Evolutionary conservation across 2,888 invertebrate species (phyloP).

Genomic region (Napeogenes inachia): DNA sequence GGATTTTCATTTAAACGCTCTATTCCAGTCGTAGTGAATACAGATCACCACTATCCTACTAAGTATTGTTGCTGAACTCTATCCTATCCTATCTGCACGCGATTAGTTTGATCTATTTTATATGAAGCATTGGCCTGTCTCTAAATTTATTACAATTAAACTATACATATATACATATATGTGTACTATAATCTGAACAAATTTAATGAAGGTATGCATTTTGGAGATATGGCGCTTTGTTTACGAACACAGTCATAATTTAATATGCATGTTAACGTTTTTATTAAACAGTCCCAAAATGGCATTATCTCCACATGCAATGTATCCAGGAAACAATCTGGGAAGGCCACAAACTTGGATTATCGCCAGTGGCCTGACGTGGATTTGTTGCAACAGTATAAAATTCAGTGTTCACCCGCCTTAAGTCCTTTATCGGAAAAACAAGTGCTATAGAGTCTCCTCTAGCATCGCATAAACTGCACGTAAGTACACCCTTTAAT

Average conservation of each 20-base stretch:
- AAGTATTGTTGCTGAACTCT: slow-evolving; percentile 10
- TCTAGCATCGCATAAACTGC: neutral
- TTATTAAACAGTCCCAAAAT: neutral
- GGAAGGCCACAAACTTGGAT: slow-evolving; percentile 58
- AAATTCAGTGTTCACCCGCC: slow-evolving; percentile 52
- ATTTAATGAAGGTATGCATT: too few relatives aligned
- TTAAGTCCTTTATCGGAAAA: slow-evolving; percentile 28
- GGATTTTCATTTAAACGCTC: slow-evolving; percentile 27
- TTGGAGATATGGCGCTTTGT: too few relatives aligned
- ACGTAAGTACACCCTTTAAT: neutral
- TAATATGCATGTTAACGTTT: too few relatives aligned
- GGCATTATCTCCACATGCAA: slow-evolving; percentile 29
- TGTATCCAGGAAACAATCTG: slow-evolving; percentile 45
- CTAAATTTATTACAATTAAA: neutral
- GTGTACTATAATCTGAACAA: too few relatives aligned
- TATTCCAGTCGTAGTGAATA: slow-evolving; percentile 21
- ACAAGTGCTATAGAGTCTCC: slow-evolving; percentile 17
- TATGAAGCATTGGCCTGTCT: neutral
- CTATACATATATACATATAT: neutral
- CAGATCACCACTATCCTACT: slow-evolving; percentile 21
- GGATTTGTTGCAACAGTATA: slow-evolving; percentile 58
- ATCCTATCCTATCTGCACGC: neutral
- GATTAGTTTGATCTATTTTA: slow-evolving; percentile 6
- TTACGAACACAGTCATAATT: too few relatives aligned
- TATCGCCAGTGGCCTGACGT: slow-evolving; percentile 59